Percentiles rank a stretch among this genome's conserved stretches.
These are phyloP conservation scores for Halocynthia aurantium DNA, from an alignment of 23 tunicate genomes.

Conservation along the genomic window DNA sequence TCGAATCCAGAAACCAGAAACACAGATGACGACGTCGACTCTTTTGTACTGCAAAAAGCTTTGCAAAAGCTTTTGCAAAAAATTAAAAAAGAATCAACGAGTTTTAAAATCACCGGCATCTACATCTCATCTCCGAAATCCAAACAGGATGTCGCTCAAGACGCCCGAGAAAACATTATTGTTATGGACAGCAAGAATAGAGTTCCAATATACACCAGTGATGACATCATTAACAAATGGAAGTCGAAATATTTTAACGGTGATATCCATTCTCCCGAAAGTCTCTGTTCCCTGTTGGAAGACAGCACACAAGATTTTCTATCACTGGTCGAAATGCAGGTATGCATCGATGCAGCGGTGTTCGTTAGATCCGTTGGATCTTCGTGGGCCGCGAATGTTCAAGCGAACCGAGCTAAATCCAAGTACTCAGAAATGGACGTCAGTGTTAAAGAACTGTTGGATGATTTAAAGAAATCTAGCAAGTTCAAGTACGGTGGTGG, in stretches of 20 bases:
- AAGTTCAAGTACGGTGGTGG: too few relatives aligned
- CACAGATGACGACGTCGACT: constrained; percentile 9
- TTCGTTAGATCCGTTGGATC: constrained; percentile 7
- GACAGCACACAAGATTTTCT: constrained; percentile 16
- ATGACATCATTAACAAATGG: constrained; percentile 5
- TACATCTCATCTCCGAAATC: constrained; percentile 14
- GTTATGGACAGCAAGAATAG: not conserved
- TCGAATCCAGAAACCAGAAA: not conserved
- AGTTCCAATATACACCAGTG: constrained; percentile 3
- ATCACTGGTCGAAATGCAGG: constrained; percentile 12
- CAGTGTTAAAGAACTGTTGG: constrained; percentile 8
- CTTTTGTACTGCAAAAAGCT: not conserved
- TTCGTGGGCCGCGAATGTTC: constrained; percentile 23
- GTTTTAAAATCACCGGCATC: not conserved
- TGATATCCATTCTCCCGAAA: constrained; percentile 7
- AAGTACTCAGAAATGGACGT: constrained; percentile 12
- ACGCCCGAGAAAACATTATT: not conserved
- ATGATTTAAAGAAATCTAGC: not conserved
- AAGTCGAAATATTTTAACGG: constrained; percentile 15
- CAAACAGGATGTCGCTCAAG: constrained; percentile 7
- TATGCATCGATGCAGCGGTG: constrained; percentile 12
- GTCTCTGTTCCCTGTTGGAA: constrained; percentile 15
- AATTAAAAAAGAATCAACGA: not conserved
- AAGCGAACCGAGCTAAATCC: constrained; percentile 8
- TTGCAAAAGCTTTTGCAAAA: constrained; percentile 1